Conservation (phyloP, 2,797 vertebrate genomes). For the Notoglanidium macrostoma region DNA sequence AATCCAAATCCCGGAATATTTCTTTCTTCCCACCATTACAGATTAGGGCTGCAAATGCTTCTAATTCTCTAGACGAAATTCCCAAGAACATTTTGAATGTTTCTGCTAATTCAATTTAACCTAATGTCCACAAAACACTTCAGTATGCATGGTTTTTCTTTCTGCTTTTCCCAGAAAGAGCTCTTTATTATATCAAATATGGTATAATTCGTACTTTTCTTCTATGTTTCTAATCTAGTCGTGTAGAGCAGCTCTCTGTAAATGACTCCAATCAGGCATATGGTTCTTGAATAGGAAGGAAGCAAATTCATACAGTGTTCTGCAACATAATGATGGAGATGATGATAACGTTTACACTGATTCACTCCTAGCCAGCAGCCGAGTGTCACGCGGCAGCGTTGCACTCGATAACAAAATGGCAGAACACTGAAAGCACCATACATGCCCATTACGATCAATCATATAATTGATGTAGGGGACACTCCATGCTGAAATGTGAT, state of each 20-base stretch:
- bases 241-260: not conserved
- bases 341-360: slow-evolving; percentile 4
- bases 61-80: not conserved
- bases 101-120: not conserved
- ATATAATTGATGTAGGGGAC: not conserved
- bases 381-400: not conserved
- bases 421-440: not conserved
- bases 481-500: not conserved
- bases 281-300: slow-evolving; percentile 1
- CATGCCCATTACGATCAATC: not conserved
- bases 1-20: not conserved
- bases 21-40: not conserved
- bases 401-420: not conserved
- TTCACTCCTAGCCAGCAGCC: slow-evolving; percentile 17
- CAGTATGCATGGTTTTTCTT: no score
- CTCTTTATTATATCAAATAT: not conserved
- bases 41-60: not conserved
- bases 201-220: not conserved
- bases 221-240: not conserved
- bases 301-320: slow-evolving; percentile 9
- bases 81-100: not conserved
- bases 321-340: not conserved
- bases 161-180: not conserved
- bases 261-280: not conserved
- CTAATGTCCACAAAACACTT: not conserved